Percentiles rank a stretch among this genome's conserved stretches.
Conservation (phyloP, 2,888 invertebrate species). For the Campoplex nolae region DNA sequence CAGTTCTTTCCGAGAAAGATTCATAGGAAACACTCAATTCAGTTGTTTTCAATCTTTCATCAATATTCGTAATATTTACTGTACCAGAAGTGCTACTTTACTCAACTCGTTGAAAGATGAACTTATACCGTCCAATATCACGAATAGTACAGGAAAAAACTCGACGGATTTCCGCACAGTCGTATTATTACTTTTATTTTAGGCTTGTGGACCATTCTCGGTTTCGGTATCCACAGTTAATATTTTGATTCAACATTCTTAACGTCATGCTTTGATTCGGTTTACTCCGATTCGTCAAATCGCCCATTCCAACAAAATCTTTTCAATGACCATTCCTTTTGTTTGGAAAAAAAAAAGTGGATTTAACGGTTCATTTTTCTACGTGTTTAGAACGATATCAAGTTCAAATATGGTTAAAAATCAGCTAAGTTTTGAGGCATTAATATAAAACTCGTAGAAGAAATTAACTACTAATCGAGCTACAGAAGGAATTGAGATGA, state of each 20-base stretch:
- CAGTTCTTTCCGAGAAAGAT: constrained; percentile 16
- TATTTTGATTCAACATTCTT: neutral
- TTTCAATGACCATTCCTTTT: neutral
- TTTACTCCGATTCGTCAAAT: neutral
- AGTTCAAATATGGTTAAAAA: neutral
- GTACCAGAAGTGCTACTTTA: constrained; percentile 71
- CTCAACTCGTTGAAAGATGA: constrained; percentile 52
- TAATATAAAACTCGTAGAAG: neutral
- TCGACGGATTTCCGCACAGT: constrained; percentile 13
- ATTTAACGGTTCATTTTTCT: neutral
- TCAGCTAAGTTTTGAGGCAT: neutral
- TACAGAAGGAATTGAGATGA: neutral
- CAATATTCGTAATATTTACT: constrained; percentile 60
- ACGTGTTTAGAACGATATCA: neutral
- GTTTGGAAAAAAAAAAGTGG: neutral
- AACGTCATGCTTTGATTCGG: neutral
- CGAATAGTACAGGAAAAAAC: constrained; percentile 35
- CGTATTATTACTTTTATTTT: neutral
- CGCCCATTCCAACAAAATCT: neutral
- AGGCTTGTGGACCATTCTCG: neutral
- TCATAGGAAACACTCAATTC: constrained; percentile 7
- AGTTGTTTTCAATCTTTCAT: constrained; percentile 1
- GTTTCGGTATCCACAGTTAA: neutral
- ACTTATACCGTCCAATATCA: constrained; percentile 68
- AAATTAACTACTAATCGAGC: neutral